These are phyloP conservation scores for Xanthorhoe designata DNA, from an alignment of 2,888 invertebrate genomes.

Conservation along the genomic window DNA sequence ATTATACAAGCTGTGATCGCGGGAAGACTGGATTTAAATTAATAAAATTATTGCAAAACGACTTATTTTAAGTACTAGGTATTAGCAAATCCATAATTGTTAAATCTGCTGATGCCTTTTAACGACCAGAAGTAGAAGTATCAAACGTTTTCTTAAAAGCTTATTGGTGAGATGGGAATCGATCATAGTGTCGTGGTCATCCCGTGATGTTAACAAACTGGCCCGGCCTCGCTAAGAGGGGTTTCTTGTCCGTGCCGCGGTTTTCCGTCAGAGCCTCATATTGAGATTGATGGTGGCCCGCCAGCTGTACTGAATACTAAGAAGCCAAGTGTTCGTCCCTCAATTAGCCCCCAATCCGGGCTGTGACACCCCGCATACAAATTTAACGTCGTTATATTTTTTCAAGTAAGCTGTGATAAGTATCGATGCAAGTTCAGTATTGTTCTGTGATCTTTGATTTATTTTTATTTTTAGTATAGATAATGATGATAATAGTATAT, in stretches of 20 bases:
- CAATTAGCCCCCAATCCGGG: conserved; percentile 78
- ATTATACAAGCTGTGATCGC: no score
- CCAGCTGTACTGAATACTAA: conserved; percentile 78
- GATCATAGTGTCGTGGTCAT: conserved; percentile 61
- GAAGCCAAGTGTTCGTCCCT: conserved; percentile 72
- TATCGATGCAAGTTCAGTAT: conserved; percentile 23
- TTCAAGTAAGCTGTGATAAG: conserved; percentile 66
- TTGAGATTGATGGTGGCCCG: conserved; percentile 83
- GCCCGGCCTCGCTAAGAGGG: conserved; percentile 71
- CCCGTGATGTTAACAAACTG: conserved; percentile 54
- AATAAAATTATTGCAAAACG: no score
- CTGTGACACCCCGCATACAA: conserved; percentile 77
- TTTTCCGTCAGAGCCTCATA: conserved; percentile 80
- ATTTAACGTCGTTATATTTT: conserved; percentile 75
- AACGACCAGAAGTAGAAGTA: not conserved
- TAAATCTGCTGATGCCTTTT: not conserved
- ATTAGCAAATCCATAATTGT: no score
- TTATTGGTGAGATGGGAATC: conserved; percentile 57
- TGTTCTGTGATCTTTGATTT: not conserved
- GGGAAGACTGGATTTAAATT: no score
- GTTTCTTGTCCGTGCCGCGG: conserved; percentile 75
- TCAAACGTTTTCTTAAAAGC: conserved; percentile 33
- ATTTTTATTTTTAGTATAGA: no score
- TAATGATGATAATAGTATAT: no score
- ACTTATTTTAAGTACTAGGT: no score